Base-by-base conservation (phyloP, 2,113 vertebrate species). In the Cebus imitator region DNA sequence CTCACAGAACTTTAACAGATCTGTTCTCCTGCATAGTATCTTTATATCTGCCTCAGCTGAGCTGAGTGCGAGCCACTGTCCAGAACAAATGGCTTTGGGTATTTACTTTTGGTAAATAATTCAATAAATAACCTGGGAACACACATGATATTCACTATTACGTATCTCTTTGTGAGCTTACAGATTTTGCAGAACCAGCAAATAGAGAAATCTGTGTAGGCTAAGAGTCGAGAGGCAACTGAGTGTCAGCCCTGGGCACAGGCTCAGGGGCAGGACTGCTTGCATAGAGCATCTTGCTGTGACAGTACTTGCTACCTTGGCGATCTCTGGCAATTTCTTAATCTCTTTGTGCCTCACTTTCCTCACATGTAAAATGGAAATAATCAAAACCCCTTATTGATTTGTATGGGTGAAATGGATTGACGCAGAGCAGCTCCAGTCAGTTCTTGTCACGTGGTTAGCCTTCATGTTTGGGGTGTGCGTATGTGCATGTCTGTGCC, bases 71-170 rank as follows among this genome's bases (percentile, higher is more conserved):
- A 89, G 68, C 61, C 40, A 3, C 78, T 21, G 68, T 94, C 68
- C 64, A 80, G 12, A 81, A 72, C 48, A 89, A 84, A 81, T 94
- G 86, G 40, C 50, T 95, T 37, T 73, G 18, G 45, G 23, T 32
- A 12, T 95, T 92, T 93, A 70, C 81, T 94, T 95, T 97, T 61
- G 58, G 96, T 90, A 96, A 96, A 92, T 80, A 93, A 90, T 91
- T 79, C 43, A 91, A 14, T 84, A 94, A 94, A 91, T 66, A 27
- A 27, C 27, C 48, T 21, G n/a, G n/a, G 27, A 81, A 45, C 85
- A 64, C 11, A 20, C 21, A n/a, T 23, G 87, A 52, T 8, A 4
- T 75, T 66, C 20, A 40, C 32, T 73, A 18, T n/a, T 78, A 9
- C 37, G 0, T 12, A 48, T 91, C 66, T 83, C 52, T 73, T 92